Percentiles rank a stretch among this genome's conserved stretches.
Evolutionary conservation across 2,113 vertebrate species (phyloP).

Genomic region (Myxocyprinus asiaticus): DNA sequence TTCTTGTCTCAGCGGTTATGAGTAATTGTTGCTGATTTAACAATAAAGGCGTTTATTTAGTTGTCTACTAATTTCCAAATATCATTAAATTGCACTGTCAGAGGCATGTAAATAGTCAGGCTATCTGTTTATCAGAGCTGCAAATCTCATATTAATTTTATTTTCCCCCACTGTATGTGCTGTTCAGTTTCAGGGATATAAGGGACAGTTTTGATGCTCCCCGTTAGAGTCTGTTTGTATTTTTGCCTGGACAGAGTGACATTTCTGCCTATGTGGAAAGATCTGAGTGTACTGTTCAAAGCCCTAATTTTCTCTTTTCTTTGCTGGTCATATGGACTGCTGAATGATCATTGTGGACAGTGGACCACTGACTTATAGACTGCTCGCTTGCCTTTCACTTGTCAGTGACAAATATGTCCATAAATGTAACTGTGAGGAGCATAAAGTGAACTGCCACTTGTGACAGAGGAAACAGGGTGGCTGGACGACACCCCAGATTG

Average conservation of each 20-base stretch:
- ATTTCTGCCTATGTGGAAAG: too few relatives aligned
- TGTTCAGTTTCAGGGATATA: conserved; percentile 70
- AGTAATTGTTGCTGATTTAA: too few relatives aligned
- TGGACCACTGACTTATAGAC: background rate
- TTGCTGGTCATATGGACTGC: background rate
- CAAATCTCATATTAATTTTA: conserved; percentile 34
- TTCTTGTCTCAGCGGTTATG: conserved; percentile 15
- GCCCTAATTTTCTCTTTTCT: background rate
- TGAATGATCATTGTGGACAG: background rate
- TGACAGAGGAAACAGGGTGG: background rate
- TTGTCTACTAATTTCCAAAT: too few relatives aligned
- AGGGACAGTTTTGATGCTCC: conserved; percentile 16
- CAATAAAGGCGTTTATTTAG: too few relatives aligned
- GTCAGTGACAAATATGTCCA: too few relatives aligned
- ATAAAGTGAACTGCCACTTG: too few relatives aligned
- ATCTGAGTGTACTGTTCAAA: too few relatives aligned
- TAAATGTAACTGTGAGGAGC: too few relatives aligned
- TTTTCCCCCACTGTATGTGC: too few relatives aligned
- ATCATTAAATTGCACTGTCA: conserved; percentile 56
- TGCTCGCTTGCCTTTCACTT: background rate
- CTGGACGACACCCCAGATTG: background rate
- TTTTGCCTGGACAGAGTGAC: background rate
- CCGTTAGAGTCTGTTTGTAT: background rate
- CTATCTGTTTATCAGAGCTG: conserved; percentile 13
- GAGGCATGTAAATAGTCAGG: conserved; percentile 65